Conservation (phyloP, 2,888 invertebrate species). For the Calliopum simillimum region DNA sequence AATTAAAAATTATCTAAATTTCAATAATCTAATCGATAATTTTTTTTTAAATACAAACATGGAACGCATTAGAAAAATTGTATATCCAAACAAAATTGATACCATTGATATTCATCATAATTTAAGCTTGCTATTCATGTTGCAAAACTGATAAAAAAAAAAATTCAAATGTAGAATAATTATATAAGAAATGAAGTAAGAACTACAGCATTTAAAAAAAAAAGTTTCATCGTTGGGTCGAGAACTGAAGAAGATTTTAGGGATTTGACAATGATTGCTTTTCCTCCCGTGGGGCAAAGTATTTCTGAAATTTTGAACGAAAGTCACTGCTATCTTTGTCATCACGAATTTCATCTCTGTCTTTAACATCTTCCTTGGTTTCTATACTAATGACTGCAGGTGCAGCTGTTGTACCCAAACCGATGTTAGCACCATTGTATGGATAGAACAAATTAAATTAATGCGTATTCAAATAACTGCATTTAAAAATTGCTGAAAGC, state of each 20-base stretch:
- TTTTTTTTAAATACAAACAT: too few species aligned
- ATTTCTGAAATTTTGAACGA: constrained; percentile 69
- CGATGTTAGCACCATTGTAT: constrained; percentile 30
- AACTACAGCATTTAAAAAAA: not conserved
- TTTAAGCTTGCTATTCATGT: too few species aligned
- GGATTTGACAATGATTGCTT: not conserved
- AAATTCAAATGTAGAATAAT: not conserved
- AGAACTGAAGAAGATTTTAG: not conserved
- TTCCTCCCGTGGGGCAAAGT: not conserved
- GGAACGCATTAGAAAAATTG: too few species aligned
- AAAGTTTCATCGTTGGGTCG: constrained; percentile 23
- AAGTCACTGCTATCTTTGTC: constrained; percentile 78
- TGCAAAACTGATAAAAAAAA: too few species aligned
- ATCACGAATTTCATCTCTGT: constrained; percentile 59
- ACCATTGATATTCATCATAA: too few species aligned
- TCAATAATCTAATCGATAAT: too few species aligned
- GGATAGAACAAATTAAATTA: too few species aligned
- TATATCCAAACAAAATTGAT: too few species aligned
- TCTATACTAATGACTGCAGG: constrained; percentile 70
- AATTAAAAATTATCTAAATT: too few species aligned
- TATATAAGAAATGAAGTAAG: not conserved
- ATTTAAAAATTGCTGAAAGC: too few species aligned
- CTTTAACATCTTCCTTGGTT: constrained; percentile 70
- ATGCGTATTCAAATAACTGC: too few species aligned
- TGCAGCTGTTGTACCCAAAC: constrained; percentile 52